Conservation (phyloP, 2,113 vertebrate genomes). For the Phocoena phocoena region DNA sequence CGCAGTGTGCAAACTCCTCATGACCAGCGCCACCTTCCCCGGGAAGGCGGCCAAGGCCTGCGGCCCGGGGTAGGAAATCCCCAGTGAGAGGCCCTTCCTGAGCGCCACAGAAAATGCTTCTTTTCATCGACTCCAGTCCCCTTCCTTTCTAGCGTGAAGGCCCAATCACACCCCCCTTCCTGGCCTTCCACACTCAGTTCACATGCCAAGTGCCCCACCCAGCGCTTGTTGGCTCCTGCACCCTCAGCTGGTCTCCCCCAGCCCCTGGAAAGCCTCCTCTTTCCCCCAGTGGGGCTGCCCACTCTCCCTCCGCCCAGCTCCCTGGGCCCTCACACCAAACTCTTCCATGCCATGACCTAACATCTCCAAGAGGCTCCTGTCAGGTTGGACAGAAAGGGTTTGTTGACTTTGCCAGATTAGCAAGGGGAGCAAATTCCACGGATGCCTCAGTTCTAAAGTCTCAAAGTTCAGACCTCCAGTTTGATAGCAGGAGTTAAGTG, state of each 20-base stretch:
- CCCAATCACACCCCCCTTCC: constrained; percentile 30
- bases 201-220: constrained; percentile 1
- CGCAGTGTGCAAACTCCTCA: constrained; percentile 9
- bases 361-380: constrained; percentile 18
- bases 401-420: constrained; percentile 70
- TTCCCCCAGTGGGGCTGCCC: no score
- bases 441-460: constrained; percentile 36
- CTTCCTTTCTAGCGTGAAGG: constrained; percentile 54
- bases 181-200: neutral
- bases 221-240: neutral
- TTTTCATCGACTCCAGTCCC: constrained; percentile 65
- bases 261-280: neutral
- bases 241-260: neutral
- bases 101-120: constrained; percentile 71
- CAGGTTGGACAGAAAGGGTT: neutral
- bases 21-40: constrained; percentile 66
- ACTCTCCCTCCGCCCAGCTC: neutral
- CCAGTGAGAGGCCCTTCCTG: constrained; percentile 70
- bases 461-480: constrained; percentile 62
- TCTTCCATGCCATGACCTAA: neutral
- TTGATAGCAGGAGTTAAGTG: neutral
- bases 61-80: constrained; percentile 70
- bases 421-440: constrained; percentile 61
- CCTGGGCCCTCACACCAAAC: neutral
- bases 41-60: constrained; percentile 73